phyloP scores from a whole-genome alignment of 2,113 vertebrate species.

The Baryphthengus martii region DNA sequence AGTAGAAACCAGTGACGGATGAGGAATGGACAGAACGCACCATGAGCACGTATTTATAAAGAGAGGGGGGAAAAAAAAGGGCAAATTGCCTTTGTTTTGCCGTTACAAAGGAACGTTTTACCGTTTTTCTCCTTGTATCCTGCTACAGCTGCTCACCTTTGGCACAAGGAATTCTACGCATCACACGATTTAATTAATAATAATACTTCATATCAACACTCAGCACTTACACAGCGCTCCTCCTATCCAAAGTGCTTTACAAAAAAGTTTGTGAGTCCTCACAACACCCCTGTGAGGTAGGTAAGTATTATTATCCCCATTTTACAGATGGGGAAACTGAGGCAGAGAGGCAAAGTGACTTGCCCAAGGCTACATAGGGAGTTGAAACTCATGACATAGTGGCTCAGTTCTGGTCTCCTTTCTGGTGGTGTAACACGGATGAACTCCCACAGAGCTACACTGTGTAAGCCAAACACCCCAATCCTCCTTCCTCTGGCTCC shows the following conservation, averaged over 20 bases:
- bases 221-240: conserved; percentile 41
- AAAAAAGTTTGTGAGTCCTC: conserved; percentile 52
- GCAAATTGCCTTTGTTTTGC: neutral
- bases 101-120: neutral
- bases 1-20: neutral
- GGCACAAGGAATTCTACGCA: conserved; percentile 48
- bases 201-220: conserved; percentile 43
- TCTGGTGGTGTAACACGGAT: neutral
- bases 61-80: neutral
- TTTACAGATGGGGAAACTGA: conserved; percentile 53
- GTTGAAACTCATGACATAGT: neutral
- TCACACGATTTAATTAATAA: neutral
- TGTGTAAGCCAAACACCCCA: neutral
- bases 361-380: conserved; percentile 5
- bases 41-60: neutral
- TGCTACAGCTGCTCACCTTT: conserved; percentile 22
- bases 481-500: neutral
- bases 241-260: conserved; percentile 60
- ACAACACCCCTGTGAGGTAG: conserved; percentile 71
- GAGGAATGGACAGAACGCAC: neutral
- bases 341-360: conserved; percentile 51
- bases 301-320: conserved; percentile 52
- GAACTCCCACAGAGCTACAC: neutral
- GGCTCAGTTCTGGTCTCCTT: neutral
- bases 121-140: neutral